These are phyloP conservation scores for Pseudomyrmex sp. DNA, from an alignment of 1,140 invertebrate genomes.

Conservation along the genomic window DNA sequence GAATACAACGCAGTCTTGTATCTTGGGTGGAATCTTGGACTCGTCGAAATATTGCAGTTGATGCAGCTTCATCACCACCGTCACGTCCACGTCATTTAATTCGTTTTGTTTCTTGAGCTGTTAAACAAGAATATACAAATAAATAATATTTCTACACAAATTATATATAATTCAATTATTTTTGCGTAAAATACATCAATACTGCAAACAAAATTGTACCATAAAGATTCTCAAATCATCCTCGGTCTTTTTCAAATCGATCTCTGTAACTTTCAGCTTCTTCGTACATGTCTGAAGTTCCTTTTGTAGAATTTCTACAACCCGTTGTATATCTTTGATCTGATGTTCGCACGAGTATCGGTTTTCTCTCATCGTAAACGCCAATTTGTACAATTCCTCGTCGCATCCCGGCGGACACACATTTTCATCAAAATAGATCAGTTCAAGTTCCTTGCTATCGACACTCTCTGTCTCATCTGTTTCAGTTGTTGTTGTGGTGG, in stretches of 20 bases:
- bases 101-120: slow-evolving; percentile 89
- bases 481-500: slow-evolving; percentile 85
- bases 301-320: slow-evolving; percentile 82
- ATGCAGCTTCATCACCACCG: slow-evolving; percentile 88
- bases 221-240: slow-evolving; percentile 80
- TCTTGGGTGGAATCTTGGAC: slow-evolving; percentile 83
- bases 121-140: slow-evolving; percentile 59
- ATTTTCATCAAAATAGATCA: slow-evolving; percentile 89
- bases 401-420: slow-evolving; percentile 92
- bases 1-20: slow-evolving; percentile 88
- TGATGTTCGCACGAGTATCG: slow-evolving; percentile 84
- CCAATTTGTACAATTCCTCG: slow-evolving; percentile 87
- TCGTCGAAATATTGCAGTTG: slow-evolving; percentile 88
- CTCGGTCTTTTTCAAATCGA: slow-evolving; percentile 70
- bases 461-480: slow-evolving; percentile 86
- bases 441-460: slow-evolving; percentile 87
- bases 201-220: slow-evolving; percentile 71
- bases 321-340: slow-evolving; percentile 81
- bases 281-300: slow-evolving; percentile 79
- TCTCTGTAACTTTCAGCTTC: slow-evolving; percentile 77
- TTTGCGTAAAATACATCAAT: background rate
- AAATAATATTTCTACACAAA: background rate
- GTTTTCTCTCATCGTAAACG: slow-evolving; percentile 87
- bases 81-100: slow-evolving; percentile 89
- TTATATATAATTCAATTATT: background rate